Conservation (phyloP, 2,113 vertebrate genomes). For the Cranoglanis bouderius region DNA sequence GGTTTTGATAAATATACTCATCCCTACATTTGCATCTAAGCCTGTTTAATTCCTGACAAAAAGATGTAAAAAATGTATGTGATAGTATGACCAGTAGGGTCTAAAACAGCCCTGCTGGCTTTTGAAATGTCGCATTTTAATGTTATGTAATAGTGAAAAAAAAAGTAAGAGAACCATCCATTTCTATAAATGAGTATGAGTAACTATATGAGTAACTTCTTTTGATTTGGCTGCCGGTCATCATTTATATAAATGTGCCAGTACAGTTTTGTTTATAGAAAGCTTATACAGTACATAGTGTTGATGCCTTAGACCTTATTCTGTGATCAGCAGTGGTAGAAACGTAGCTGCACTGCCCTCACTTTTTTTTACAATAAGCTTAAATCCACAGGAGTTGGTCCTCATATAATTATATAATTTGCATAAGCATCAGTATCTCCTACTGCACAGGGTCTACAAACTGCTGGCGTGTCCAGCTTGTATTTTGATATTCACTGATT, state of each 20-base stretch:
- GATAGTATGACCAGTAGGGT: neutral
- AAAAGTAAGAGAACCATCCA: neutral
- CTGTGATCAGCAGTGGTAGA: neutral
- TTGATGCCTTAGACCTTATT: neutral
- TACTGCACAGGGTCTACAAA: neutral
- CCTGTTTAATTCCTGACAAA: neutral
- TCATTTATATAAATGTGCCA: neutral
- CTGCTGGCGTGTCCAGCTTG: neutral
- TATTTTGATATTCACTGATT: neutral
- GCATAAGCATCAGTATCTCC: neutral
- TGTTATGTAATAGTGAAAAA: neutral
- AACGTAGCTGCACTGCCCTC: neutral
- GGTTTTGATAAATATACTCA: neutral
- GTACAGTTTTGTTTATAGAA: neutral
- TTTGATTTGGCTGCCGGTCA: neutral
- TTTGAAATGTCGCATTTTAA: neutral
- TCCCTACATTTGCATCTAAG: neutral
- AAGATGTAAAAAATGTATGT: neutral
- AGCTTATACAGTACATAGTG: neutral
- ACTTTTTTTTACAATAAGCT: neutral
- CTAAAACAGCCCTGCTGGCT: neutral
- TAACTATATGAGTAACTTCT: neutral
- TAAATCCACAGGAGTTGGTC: neutral
- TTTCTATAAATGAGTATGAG: neutral
- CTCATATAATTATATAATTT: neutral